These are phyloP conservation scores for Epinotia ramella DNA, from an alignment of 2,888 invertebrate species.

Conservation along the genomic window DNA sequence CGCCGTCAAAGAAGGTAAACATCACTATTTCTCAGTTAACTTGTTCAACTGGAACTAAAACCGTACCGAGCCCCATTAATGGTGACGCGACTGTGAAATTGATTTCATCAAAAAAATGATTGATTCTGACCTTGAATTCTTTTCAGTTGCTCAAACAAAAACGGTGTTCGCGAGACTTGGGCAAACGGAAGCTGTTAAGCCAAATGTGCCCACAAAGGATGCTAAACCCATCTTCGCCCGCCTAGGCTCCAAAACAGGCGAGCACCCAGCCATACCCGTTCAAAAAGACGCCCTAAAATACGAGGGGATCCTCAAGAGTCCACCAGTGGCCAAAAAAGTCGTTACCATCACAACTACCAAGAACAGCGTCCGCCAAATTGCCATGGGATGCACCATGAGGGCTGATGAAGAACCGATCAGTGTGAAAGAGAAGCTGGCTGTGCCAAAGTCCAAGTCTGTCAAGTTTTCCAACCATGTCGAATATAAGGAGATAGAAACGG, in stretches of 20 bases:
- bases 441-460: slow-evolving; percentile 73
- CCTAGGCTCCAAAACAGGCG: slow-evolving; percentile 67
- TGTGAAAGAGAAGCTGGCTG: slow-evolving; percentile 73
- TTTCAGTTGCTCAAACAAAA: slow-evolving; percentile 50
- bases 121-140: slow-evolving; percentile 18
- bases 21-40: neutral
- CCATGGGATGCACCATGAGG: slow-evolving; percentile 74
- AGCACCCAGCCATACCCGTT: slow-evolving; percentile 58
- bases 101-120: slow-evolving; percentile 5
- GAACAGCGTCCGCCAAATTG: slow-evolving; percentile 69
- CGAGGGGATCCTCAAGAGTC: slow-evolving; percentile 76
- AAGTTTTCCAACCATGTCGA: slow-evolving; percentile 78
- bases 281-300: slow-evolving; percentile 76
- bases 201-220: slow-evolving; percentile 49
- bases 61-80: neutral
- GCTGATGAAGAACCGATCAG: slow-evolving; percentile 77
- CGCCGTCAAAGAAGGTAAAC: slow-evolving; percentile 65
- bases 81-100: slow-evolving; percentile 9
- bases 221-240: slow-evolving; percentile 73
- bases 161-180: slow-evolving; percentile 80
- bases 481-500: slow-evolving; percentile 76
- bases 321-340: slow-evolving; percentile 59
- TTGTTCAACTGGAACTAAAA: slow-evolving; percentile 1
- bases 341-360: slow-evolving; percentile 70
- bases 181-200: slow-evolving; percentile 58